Evolutionary conservation across 2,888 invertebrate species (phyloP), one percentile per base, ranked within the genome.

Genomic region (Corythucha ciliata): DNA sequence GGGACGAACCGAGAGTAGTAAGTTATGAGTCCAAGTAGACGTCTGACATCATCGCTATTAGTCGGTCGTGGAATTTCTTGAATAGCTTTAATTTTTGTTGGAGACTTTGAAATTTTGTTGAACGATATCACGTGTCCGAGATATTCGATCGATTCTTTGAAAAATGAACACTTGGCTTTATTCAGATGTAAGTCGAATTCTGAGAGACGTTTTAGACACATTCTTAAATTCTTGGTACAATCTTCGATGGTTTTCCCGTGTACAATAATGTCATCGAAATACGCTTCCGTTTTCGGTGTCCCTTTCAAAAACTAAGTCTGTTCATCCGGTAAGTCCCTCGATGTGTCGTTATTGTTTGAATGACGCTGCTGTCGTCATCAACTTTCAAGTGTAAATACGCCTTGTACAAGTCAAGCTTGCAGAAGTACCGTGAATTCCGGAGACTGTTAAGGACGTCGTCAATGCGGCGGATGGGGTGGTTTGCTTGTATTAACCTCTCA

Each of bases 361-460:
- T 40, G 6, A 10, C 37, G 14, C 39, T 25, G 14, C 51, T 51
- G 21, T 56, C 46, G 18, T 54, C 36, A 22, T 57, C 48, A 29
- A 59, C 55, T 25, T 22, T 14, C 10, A 57, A 18, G 26, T 59
- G 57, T 10, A 52, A 29, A 25, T 60, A 60, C n/a, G 56, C 60
- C 44, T 60, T 57, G 33, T 45, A 46, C 18, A 60, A 26, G 46
- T 60, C 58, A 5, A 59, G 32, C 25, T 32, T 26, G 26, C 57
- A 59, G 40, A 57, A 59, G 34, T 53, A 40, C 33, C 14, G 51
- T 1, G 57, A 52, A 26, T 48, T 40, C 14, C 41, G 36, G 29
- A 59, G n/a, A n/a, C n/a, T n/a, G n/a, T n/a, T n/a, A n/a, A n/a
- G n/a, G n/a, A n/a, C n/a, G n/a, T n/a, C n/a, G n/a, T n/a, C n/a